These are phyloP conservation scores for Pterostichus niger DNA, from an alignment of 2,888 invertebrate species.

Conservation along the genomic window DNA sequence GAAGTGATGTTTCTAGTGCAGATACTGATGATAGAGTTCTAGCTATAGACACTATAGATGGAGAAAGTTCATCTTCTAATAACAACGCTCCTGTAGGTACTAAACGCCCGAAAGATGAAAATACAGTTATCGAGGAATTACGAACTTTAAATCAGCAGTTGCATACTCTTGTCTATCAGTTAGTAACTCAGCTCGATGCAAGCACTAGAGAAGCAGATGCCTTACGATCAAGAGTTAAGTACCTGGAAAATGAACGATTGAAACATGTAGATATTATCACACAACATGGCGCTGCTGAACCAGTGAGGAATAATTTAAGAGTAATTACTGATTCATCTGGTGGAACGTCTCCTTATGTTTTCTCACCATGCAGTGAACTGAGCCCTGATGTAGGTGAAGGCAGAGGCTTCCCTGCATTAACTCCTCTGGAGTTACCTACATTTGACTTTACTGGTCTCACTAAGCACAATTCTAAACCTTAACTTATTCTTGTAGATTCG, in stretches of 20 bases:
- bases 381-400: conserved; percentile 74
- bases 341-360: conserved; percentile 73
- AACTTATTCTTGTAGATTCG: neutral
- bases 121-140: conserved; percentile 84
- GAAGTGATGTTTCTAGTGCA: conserved; percentile 69
- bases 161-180: conserved; percentile 80
- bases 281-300: conserved; percentile 70
- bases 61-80: neutral
- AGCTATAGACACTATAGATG: conserved; percentile 44
- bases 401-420: conserved; percentile 77
- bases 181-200: conserved; percentile 83
- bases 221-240: conserved; percentile 80
- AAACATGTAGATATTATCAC: conserved; percentile 50
- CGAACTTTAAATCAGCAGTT: conserved; percentile 83
- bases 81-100: conserved; percentile 74
- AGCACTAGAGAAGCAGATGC: conserved; percentile 82
- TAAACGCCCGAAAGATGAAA: conserved; percentile 82
- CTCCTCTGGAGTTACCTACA: conserved; percentile 82
- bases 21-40: conserved; percentile 69
- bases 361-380: conserved; percentile 72
- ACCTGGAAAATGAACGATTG: conserved; percentile 78
- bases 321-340: conserved; percentile 75
- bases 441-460: conserved; percentile 77
- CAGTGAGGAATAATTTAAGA: conserved; percentile 71
- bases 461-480: neutral